Conservation (phyloP, 2,888 invertebrate species). For the Apamea anceps region DNA sequence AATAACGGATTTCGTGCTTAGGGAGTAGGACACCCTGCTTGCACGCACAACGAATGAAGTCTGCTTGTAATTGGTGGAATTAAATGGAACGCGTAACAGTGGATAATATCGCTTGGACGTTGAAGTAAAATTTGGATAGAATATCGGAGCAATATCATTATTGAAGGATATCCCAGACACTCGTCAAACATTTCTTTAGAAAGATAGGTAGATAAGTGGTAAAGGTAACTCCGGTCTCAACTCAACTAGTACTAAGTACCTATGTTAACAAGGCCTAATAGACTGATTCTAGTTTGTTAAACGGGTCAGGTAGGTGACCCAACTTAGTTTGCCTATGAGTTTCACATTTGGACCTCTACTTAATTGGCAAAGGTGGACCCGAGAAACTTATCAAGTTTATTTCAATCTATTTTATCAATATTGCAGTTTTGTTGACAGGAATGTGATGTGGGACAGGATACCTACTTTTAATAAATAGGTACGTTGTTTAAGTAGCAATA, state of each 20-base stretch:
- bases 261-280: conserved; percentile 10
- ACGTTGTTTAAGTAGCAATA: too few relatives aligned
- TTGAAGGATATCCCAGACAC: not conserved
- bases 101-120: not conserved
- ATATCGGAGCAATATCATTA: not conserved
- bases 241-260: conserved; percentile 8
- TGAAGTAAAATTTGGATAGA: too few relatives aligned
- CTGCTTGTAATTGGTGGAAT: not conserved
- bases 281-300: conserved; percentile 22
- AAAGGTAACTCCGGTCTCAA: not conserved
- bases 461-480: too few relatives aligned
- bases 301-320: not conserved
- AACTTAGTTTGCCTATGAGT: conserved; percentile 6
- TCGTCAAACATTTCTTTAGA: conserved; percentile 11
- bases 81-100: not conserved
- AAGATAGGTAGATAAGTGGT: not conserved
- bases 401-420: not conserved
- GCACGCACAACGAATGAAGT: not conserved
- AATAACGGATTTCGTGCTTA: not conserved
- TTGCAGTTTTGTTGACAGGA: not conserved
- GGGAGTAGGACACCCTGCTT: not conserved
- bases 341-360: not conserved
- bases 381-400: not conserved
- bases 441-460: not conserved
- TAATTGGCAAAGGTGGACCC: conserved; percentile 31